Evolutionary conservation across 2,113 vertebrate species (phyloP), one percentile per base, ranked within the genome.

Genomic region (Gasterosteus aculeatus): DNA sequence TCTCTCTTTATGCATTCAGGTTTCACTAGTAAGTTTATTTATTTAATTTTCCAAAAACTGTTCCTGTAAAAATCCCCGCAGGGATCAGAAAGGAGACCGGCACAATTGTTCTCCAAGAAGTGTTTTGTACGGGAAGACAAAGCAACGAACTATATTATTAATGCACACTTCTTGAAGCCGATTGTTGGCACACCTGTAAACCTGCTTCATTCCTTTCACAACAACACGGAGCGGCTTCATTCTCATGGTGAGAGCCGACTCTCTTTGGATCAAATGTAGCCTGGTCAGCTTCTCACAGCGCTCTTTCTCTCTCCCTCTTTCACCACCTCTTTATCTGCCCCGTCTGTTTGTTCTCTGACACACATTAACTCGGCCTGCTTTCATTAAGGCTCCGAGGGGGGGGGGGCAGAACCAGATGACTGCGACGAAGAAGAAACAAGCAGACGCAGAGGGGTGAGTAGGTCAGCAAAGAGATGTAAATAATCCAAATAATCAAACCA

Each of bases 261-360:
- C 5, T 49, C 80, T 71, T 69, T 70, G 5, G 33, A 26, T 75
- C 77, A 74, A 72, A 65, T 57, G 63, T 0, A 69, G 63, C 44
- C 71, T 70, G 62, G 81, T 88, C 59, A 79, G 62, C 66, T 72
- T 35, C 39, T 62, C 75, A 56, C 65, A 53, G 18, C 59, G 71
- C 60, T 56, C 31, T 77, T 66, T 65, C 65, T 58, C 47, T 35
- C 62, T 49, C 44, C 46, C 38, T 76, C 68, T 74, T 76, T 77
- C 66, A 58, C 35, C 74, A 54, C 66, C 85, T 86, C 75, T 86
- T 88, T 62, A 85, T 87, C 82, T 81, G 18, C 7, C 70, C 76
- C 11, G 53, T 69, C 80, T 68, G 81, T 80, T 82, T 87, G 84
- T 71, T 81, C 78, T 78, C 65, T 4, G 75, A 53, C 33, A 77